Evolutionary conservation across 2,797 vertebrate genomes (phyloP), one percentile per base, ranked within the genome.

Genomic region (Sebastes cheni): DNA sequence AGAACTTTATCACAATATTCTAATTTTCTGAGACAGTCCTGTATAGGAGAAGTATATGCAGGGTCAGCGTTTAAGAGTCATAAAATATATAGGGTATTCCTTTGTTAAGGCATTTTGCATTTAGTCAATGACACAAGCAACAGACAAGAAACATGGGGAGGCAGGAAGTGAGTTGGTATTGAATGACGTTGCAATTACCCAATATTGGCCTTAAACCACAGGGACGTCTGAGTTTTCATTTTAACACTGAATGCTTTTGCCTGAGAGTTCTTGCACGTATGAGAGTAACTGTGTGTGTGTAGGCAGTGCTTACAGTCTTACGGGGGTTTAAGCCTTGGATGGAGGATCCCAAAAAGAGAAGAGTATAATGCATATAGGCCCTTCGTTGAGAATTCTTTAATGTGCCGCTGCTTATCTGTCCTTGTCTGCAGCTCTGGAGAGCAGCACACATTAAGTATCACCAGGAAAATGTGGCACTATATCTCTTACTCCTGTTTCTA

Each of bases 261-360:
- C 60, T 69, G 36, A 23, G 39, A 52, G 55, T 29, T 62, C 18
- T 23, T 56, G 23, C 65, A 58, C 23, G 27, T 74, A 11, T 75
- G 25, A 56, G 50, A 36, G 30, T n/a, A 7, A 6, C 8, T 25
- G 29, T 65, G 29, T 52, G 65, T 67, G 80, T 80, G 75, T 80
- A 69, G 68, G 75, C 78, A 68, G 42, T 30, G 68, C 62, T 34
- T 59, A 67, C 59, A 66, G 68, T 67, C 71, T 62, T 75, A 39
- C 20, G 46, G 42, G 71, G 64, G 42, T 80, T 79, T 81, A 74
- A 61, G 65, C 66, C 30, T 60, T 25, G 29, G 75, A 71, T 69
- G 29, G 50, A 81, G 67, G 56, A 80, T 72, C 29, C 64, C 68
- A 74, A 62, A 58, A 39, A 80, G 73, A 62, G 55, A 61, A 27